Percentiles rank a stretch among this genome's conserved stretches.
phyloP scores from a whole-genome alignment of 2,888 invertebrate species.

The Ophion costatus region DNA sequence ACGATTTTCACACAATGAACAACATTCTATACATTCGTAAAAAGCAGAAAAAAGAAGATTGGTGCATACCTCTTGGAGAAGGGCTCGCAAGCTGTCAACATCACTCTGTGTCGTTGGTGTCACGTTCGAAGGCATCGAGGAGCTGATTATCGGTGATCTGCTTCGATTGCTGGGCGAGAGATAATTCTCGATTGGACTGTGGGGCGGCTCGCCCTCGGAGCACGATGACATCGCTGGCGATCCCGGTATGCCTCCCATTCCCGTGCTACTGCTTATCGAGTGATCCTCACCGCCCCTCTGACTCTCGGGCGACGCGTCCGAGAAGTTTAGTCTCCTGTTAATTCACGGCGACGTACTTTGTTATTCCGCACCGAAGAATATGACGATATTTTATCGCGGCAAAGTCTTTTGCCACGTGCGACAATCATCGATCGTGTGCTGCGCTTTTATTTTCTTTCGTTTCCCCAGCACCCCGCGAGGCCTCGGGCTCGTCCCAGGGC shows the following conservation, averaged over 20 bases:
- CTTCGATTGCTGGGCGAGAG: conserved; percentile 78
- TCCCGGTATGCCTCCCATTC: conserved; percentile 78
- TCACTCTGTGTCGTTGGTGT: conserved; percentile 85
- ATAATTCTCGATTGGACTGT: conserved; percentile 80
- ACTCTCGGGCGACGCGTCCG: conserved; percentile 79
- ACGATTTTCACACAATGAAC: conserved; percentile 19
- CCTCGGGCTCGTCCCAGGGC: conserved; percentile 76
- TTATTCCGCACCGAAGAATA: conserved; percentile 38
- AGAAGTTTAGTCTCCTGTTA: conserved; percentile 79
- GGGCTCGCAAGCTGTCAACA: conserved; percentile 89
- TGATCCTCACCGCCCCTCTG: conserved; percentile 76
- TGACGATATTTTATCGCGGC: background rate
- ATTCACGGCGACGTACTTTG: conserved; percentile 25
- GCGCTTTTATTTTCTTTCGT: conserved; percentile 74
- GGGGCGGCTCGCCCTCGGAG: conserved; percentile 80
- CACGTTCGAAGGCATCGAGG: conserved; percentile 82
- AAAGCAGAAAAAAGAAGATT: background rate
- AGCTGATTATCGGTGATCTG: conserved; percentile 80
- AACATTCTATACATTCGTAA: conserved; percentile 25
- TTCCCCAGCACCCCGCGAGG: conserved; percentile 78
- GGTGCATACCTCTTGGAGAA: conserved; percentile 89
- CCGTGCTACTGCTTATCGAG: conserved; percentile 70
- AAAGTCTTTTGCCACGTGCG: background rate
- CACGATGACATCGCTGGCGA: conserved; percentile 82
- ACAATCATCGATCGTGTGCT: conserved; percentile 80